phyloP scores from a whole-genome alignment of 2,113 vertebrate species.

The crab-eating macaque (Macaca fascicularis) region T2T-MFA8v1.1 NC_088381.1:121514501-121515000 shows the following conservation, averaged over 20 bases:
- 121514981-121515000: neutral
- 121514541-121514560: neutral
- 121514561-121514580: neutral
- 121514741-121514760: neutral
- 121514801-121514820: neutral
- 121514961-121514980: neutral
- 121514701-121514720: neutral
- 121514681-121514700: neutral
- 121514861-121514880: neutral
- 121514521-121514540: neutral
- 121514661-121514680: neutral
- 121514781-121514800: neutral
- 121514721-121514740: neutral
- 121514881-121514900: neutral
- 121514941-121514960: neutral
- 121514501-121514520: neutral
- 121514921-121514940: neutral
- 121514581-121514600: neutral
- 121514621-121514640: neutral
- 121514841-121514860: neutral
- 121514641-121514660: neutral
- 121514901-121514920: neutral
- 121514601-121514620: neutral
- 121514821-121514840: neutral
- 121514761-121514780: neutral